Base-by-base conservation (phyloP, 2,113 vertebrate genomes). In the Phrynocephalus versicolor region DNA sequence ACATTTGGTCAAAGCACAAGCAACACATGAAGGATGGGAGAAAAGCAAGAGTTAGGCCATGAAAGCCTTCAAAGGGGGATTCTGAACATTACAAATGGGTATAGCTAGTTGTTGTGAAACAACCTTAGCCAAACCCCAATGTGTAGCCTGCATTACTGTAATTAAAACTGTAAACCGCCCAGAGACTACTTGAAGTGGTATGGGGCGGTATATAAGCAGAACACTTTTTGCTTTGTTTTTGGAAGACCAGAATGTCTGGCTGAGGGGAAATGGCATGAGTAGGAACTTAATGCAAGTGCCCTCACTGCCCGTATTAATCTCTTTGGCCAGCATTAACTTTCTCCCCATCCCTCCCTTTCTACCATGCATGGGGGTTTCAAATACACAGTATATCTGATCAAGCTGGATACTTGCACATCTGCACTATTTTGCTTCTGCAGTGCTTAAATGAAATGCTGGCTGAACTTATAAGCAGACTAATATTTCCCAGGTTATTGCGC, bases 381-480 rank as follows among this genome's bases (percentile, higher is more conserved):
- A 23, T 15, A 79, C 71, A 2, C 39, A 33, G n/a, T 78, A 51
- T 41, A 45, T 88, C 78, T 72, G 83, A 0, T 85, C 76, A 88
- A n/a, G 82, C 57, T 2, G 0, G 9, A 18, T 45, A 39, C 83
- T 60, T n/a, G 64, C 71, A 92, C 64, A 33, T 73, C 41, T 78
- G 64, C 14, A 62, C 8, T 45, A 86, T 58, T 74, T 90, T 88
- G 64, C 76, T 86, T 86, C 90, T 83, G 76, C 80, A 86, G 87
- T 81, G n/a, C n/a, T n/a, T n/a, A 90, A 89, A 87, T 62, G 58
- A 89, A 92, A 89, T 2, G 74, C 37, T 89, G 91, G 90, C 90
- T 90, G 81, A 93, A 91, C 86, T 76, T 88, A 70, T 94, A 94
- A 94, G 89, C 91, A 1, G 94, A 93, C 93, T 94, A 95, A n/a